Evolutionary conservation across 2,888 invertebrate species (phyloP), one percentile per base, ranked within the genome.

Genomic region (Biston betularia): DNA sequence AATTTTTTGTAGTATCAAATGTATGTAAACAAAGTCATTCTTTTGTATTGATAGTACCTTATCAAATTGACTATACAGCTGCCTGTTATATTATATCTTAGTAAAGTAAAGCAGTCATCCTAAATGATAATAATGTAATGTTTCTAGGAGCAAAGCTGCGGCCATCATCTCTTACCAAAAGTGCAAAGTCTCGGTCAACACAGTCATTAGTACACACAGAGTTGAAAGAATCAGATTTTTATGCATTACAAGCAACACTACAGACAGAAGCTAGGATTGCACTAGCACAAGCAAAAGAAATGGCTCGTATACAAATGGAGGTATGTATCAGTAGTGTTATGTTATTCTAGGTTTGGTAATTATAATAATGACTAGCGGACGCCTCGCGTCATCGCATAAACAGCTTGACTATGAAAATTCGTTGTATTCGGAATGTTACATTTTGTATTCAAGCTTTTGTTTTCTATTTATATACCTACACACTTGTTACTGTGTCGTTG

Each of bases 261-360:
- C 97, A 98, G 87, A 96, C 97, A 53, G 98, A 98, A 88, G 98
- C 98, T 6, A 94, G 97, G 79, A 96, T 97, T 94, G 98, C 98
- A 6, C 92, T 98, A 69, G 96, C 97, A 0, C 97, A 98, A 89
- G 98, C 98, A 34, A 98, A 98, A 86, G 97, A 98, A 88, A 97
- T 98, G 96, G 98, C 98, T 42, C 96, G 97, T 77, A 96, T 98
- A 95, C 97, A 98, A 90, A 97, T 98, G 97, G 97, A 97, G 94
- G 96, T 97, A 88, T 80, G 70, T 50, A 55, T 9, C 33, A 15
- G 58, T 52, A 49, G 15, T 46, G n/a, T 34, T 49, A n/a, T n/a
- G n/a, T 6, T 45, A 44, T 10, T 12, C n/a, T 44, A 44, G 44
- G 4, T n/a, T 14, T 10, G 6, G 46, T 46, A 11, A 15, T 14